Evolutionary conservation across 1,140 invertebrate species (phyloP), one percentile per base, ranked within the genome.

Genomic region (Papilio helenus): DNA sequence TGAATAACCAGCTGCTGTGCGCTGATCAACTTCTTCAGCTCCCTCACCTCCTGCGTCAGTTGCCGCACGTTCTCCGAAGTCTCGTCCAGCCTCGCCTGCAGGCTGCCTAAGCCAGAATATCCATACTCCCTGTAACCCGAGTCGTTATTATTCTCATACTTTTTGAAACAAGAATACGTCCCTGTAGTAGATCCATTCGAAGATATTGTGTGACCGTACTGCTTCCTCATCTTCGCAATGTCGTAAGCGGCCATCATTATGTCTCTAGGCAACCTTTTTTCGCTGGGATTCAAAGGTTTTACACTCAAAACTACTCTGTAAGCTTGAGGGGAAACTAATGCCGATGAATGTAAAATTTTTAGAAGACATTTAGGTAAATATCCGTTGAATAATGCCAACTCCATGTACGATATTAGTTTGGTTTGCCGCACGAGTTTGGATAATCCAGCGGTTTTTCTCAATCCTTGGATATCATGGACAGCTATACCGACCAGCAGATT

Each of bases 261-360:
- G 76, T 98, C 97, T 29, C 96, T 95, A 0, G 97, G 97, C 26
- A 98, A 86, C 34, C 97, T 95, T 86, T 97, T 97, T 86, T 98
- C 97, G 74, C 97, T 95, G 0, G 97, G 97, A 93, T 97, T 98
- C 18, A 98, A 92, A 0, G 97, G 97, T 87, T 97, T 97, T 0
- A 98, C 97, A 79, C 97, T 97, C 4, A 97, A 84, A 3, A 97
- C 97, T 1, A 97, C 97, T 79, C 97, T 94, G 81, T 97, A 97
- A 0, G 97, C 97, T 80, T 97, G 96, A 0, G 97, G 97, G 0
- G 97, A 96, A 0, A 98, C 96, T 42, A 97, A 85, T 0, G 97
- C 97, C 1, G 97, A 96, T 88, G 96, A 97, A 85, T 97, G 96
- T 3, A 98, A 85, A 12, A 97, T 91, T 90, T 96, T 97, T 65